Evolutionary conservation across 2,888 invertebrate species (phyloP).

Genomic region (Scaptomyza reducta): DNA sequence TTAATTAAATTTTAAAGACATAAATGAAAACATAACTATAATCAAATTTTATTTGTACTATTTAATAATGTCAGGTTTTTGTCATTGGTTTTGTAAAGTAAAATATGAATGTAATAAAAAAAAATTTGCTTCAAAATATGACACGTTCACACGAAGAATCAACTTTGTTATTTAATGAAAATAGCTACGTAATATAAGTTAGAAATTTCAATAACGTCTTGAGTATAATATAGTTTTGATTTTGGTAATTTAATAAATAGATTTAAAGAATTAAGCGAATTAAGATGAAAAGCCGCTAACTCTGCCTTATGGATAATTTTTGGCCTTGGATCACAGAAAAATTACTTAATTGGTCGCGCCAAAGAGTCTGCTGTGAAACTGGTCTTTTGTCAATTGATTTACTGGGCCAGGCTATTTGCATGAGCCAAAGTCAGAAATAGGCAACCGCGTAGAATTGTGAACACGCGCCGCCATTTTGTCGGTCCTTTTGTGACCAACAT

Average conservation of each 20-base stretch:
- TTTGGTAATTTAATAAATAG: conserved; percentile 16
- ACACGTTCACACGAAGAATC: neutral
- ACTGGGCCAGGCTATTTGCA: conserved; percentile 40
- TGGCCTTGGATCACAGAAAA: conserved; percentile 18
- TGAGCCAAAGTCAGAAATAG: conserved; percentile 24
- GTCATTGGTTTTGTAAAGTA: conserved; percentile 2
- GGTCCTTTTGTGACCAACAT: conserved; percentile 25
- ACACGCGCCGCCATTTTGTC: conserved; percentile 61
- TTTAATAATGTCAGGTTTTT: too few species aligned
- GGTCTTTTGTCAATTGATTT: conserved; percentile 17
- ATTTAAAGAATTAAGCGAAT: neutral
- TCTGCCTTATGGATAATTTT: conserved; percentile 1
- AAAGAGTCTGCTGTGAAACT: conserved; percentile 25
- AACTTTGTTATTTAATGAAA: neutral
- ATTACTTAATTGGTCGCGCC: conserved; percentile 26
- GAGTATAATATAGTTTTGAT: too few species aligned
- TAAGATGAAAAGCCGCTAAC: conserved; percentile 1
- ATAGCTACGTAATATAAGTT: too few species aligned
- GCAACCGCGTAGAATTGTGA: conserved; percentile 29
- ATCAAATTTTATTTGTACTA: too few species aligned
- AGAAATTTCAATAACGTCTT: too few species aligned
- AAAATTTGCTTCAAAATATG: neutral
- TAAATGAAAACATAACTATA: too few species aligned
- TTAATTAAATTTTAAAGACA: conserved; percentile 4
- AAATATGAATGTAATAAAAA: conserved; percentile 1